Evolutionary conservation across 2,888 invertebrate species (phyloP), one percentile per base, ranked within the genome.

Genomic region (Hirtodrosophila confusa): DNA sequence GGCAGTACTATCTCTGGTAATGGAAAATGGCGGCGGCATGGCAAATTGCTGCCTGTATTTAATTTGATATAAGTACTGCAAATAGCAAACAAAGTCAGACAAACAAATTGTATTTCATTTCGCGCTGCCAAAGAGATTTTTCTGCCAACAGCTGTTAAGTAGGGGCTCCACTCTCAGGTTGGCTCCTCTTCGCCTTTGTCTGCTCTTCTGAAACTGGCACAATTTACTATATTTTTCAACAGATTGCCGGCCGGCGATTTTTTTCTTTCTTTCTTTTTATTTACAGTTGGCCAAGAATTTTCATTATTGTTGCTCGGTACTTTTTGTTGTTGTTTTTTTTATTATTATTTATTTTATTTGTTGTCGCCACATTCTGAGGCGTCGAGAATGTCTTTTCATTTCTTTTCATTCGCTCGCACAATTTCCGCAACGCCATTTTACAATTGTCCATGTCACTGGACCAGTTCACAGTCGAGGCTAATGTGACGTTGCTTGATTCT

Each of bases 371-470:
- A 63, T 71, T 56, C 58, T 57, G 67, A 57, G 69, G 48, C 67
- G 63, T 54, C 49, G 53, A 44, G 58, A 49, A 49, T 51, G 49
- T 70, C 45, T 57, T 74, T 72, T 74, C 43, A 69, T 62, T 65
- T 57, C 74, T 77, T 70, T 80, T 74, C 87, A 84, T 54, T 66
- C 5, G 71, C 75, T 69, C 69, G 40, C 69, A 78, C 87, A 80
- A 86, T 86, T 82, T 86, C 87, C 87, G 85, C 78, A 85, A 75
- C 69, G 80, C 75, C 82, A 85, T 86, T 80, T 72, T 65, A 69
- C 87, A 83, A 82, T 75, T 83, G 80, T 78, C 69, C 83, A 64
- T 60, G 60, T 41, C 57, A 48, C 48, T 50, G 49, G 45, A 50
- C 56, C 55, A 65, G 65, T 40, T 61, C 27, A 36, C 54, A 39